phyloP scores from a whole-genome alignment of 2,113 vertebrate genomes.

The Thalassoma bifasciatum region DNA sequence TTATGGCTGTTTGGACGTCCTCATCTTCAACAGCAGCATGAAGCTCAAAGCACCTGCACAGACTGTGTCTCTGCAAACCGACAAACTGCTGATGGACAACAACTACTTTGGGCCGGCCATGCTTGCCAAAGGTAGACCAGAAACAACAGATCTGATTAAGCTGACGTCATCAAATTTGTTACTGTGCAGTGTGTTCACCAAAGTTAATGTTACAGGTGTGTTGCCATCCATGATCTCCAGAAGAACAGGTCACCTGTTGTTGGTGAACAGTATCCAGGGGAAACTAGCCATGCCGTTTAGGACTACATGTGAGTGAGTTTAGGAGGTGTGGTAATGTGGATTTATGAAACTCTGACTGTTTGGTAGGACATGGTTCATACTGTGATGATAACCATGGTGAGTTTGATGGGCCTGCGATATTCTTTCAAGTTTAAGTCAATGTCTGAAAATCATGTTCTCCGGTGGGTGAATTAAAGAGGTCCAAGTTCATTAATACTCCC shows the following conservation, averaged over 20 bases:
- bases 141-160: rapidly evolving
- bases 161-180: not conserved
- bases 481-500: too few relatives aligned
- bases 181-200: not conserved
- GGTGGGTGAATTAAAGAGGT: too few relatives aligned
- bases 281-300: constrained; percentile 92
- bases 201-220: constrained; percentile 81
- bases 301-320: constrained; percentile 89
- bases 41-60: constrained; percentile 92
- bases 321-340: too few relatives aligned
- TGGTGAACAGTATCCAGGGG: constrained; percentile 94
- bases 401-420: too few relatives aligned
- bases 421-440: too few relatives aligned
- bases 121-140: constrained; percentile 89
- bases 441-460: too few relatives aligned
- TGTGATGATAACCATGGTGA: too few relatives aligned
- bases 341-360: too few relatives aligned
- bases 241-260: constrained; percentile 90
- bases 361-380: too few relatives aligned
- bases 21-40: constrained; percentile 93
- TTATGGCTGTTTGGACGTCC: constrained; percentile 92
- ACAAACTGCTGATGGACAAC: constrained; percentile 93
- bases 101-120: constrained; percentile 96
- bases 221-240: constrained; percentile 94
- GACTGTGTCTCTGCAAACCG: constrained; percentile 89